Base-by-base conservation (phyloP, 2,888 invertebrate genomes). In the Lobophora halterata region DNA sequence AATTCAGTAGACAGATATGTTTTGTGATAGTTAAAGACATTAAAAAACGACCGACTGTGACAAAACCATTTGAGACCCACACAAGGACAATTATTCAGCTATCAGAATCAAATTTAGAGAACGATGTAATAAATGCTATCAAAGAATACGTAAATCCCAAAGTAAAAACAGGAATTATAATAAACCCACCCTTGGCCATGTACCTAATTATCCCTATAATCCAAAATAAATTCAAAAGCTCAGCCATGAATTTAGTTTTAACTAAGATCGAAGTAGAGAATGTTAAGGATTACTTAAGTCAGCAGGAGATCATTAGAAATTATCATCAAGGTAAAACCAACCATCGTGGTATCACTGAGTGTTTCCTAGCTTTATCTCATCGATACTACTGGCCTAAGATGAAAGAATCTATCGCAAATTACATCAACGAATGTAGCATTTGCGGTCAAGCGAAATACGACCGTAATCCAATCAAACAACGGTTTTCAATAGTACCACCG, bases 311-410 rank as follows among this genome's bases (percentile, higher is more conserved):
- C 1, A 56, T 61, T n/a, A 24, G 20, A 1, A 12, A 49, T 0
- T 58, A 61, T 18, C 56, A 61, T 21, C 53, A 56, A 0, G 61
- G 61, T 2, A 60, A 59, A 35, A 60, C 54, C 0, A 60, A 59
- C 11, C 53, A 58, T 17, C 29, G 55, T 0, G 55, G 57, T 2
- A 61, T 54, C 9, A 58, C 47, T 7, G 52, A 59, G 20, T 50
- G 43, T 4, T 53, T 42, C 9, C 10, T 53, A 10, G 38, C 61
- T 1, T 14, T 61, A 4, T 55, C 55, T 1, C 11, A 6, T 1
- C 32, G 19, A 3, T 58, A 56, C 8, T 59, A 41, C 26, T 61
- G 59, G 57, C 56, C 59, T 0, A 55, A 54, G 17, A 52, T 62
- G 52, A 52, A 20, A 13, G 55, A 62, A 0, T 19, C 47, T 0